Conservation (phyloP, 2,888 invertebrate species). For the Nomada fucata region DNA sequence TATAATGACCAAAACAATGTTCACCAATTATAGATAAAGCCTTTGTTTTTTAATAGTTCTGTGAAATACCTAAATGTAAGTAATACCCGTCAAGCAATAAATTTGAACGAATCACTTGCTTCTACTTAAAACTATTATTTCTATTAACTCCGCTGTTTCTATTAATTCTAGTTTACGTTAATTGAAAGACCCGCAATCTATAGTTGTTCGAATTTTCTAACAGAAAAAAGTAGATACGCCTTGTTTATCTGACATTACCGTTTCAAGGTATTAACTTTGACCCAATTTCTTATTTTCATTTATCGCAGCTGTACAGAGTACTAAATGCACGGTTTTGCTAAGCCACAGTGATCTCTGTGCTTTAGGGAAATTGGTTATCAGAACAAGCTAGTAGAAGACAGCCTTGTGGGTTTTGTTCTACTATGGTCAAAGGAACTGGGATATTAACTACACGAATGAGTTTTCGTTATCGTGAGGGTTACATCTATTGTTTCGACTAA, state of each 20-base stretch:
- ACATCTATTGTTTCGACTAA: background rate
- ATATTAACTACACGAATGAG: background rate
- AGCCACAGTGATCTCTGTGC: background rate
- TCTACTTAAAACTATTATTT: no score
- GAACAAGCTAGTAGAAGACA: background rate
- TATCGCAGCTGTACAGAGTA: background rate
- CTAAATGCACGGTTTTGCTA: background rate
- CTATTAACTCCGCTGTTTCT: no score
- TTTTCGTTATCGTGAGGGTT: background rate
- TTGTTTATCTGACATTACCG: no score
- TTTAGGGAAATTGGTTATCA: background rate
- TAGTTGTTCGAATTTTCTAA: background rate
- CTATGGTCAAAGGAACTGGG: background rate
- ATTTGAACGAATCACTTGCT: no score
- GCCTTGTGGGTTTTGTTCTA: background rate
- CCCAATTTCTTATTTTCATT: slow-evolving; percentile 27
- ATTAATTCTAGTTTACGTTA: no score
- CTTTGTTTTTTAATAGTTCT: no score
- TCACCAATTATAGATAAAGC: no score
- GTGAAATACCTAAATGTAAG: no score
- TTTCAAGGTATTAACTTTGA: slow-evolving; percentile 17
- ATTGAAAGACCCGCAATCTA: background rate
- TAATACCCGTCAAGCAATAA: no score
- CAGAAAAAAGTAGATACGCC: no score
- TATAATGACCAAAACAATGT: no score